A percentile compares a stretch with the other conserved stretches of the same genome.
phyloP scores from a whole-genome alignment of 2,888 invertebrate species.

The Rhamnusium bicolor region DNA sequence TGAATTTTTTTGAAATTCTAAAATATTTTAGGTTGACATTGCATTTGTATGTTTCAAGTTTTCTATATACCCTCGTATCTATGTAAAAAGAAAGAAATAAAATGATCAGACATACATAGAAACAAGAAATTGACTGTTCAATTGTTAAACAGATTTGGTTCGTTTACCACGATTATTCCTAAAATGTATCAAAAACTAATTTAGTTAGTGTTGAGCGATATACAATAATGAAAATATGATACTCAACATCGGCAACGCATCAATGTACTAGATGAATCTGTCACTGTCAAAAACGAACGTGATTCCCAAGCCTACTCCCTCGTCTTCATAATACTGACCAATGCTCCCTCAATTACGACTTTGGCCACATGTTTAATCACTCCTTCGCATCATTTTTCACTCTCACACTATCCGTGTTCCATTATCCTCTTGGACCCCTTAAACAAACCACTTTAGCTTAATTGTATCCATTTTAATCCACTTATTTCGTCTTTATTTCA shows the following conservation, averaged over 20 bases:
- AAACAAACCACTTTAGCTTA: constrained; percentile 18
- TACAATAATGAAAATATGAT: not conserved
- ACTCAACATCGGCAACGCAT: constrained; percentile 24
- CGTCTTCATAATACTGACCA: constrained; percentile 51
- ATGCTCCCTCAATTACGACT: constrained; percentile 50
- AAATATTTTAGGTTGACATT: too few relatives aligned
- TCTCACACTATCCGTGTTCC: not conserved
- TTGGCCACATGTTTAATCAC: constrained; percentile 52
- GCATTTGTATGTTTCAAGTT: too few relatives aligned
- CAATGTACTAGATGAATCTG: constrained; percentile 51
- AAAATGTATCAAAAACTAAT: not conserved
- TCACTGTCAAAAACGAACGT: constrained; percentile 56
- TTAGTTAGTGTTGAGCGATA: not conserved
- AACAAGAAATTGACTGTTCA: too few relatives aligned
- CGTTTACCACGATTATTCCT: too few relatives aligned
- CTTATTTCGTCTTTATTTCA: constrained; percentile 11
- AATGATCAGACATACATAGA: too few relatives aligned
- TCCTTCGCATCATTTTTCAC: constrained; percentile 50
- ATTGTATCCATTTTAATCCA: constrained; percentile 23
- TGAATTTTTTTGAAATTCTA: too few relatives aligned
- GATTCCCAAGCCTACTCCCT: constrained; percentile 49
- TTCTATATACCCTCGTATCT: too few relatives aligned
- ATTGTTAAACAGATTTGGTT: too few relatives aligned
- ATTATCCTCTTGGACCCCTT: constrained; percentile 9
- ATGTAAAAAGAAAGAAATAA: too few relatives aligned